A percentile compares a stretch with the other conserved stretches of the same genome.
These are phyloP conservation scores for Phymastichus coffea DNA, from an alignment of 1,140 invertebrate genomes.

Conservation along the genomic window DNA sequence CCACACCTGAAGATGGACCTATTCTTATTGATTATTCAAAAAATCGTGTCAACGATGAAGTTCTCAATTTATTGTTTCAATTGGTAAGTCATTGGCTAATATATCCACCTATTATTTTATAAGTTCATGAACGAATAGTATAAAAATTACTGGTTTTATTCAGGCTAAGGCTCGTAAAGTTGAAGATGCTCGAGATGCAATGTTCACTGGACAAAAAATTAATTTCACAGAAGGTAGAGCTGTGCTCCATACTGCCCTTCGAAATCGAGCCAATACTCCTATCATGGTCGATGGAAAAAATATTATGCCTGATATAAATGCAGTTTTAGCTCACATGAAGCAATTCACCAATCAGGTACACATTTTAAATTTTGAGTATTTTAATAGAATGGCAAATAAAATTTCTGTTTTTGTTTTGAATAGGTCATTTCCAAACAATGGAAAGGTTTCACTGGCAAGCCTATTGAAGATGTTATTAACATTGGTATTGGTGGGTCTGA, in stretches of 20 bases:
- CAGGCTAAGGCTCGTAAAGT: constrained; percentile 82
- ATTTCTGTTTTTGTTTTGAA: constrained; percentile 35
- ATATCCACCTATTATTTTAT: constrained; percentile 6
- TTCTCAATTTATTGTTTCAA: constrained; percentile 73
- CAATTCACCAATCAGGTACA: constrained; percentile 78
- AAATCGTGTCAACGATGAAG: constrained; percentile 84
- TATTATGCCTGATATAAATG: constrained; percentile 92
- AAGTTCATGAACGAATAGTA: background rate
- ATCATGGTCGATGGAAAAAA: constrained; percentile 88
- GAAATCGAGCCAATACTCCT: constrained; percentile 78
- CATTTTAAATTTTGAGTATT: constrained; percentile 18
- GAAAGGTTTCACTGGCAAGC: constrained; percentile 90
- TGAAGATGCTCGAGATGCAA: constrained; percentile 82
- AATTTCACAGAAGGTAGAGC: constrained; percentile 97
- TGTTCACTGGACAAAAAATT: constrained; percentile 94
- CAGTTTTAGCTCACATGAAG: constrained; percentile 93
- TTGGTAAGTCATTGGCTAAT: no score
- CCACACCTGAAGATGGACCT: constrained; percentile 79
- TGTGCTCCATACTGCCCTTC: constrained; percentile 91
- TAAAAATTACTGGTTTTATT: constrained; percentile 23
- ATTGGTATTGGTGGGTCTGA: constrained; percentile 99
- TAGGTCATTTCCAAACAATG: constrained; percentile 72
- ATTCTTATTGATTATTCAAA: constrained; percentile 96
- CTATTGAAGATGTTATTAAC: constrained; percentile 97
- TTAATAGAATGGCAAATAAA: no score